Percentiles rank a stretch among this genome's conserved stretches.
Conservation (phyloP, 2,888 invertebrate species). For the Drosophila emarginata region DNA sequence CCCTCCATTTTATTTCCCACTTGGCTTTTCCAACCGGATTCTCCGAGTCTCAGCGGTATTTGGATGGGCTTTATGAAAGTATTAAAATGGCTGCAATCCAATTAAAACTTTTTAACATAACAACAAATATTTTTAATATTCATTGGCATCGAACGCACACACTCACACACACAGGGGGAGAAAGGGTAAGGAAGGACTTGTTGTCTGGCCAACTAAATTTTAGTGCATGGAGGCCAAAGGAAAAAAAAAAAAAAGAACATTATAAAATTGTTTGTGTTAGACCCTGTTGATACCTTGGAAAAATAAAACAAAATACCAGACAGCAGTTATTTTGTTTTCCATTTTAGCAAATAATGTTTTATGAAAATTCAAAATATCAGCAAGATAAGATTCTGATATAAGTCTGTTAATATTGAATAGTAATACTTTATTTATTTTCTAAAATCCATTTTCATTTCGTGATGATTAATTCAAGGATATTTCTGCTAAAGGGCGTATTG, state of each 20-base stretch:
- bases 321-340: no score
- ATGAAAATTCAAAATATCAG: no score
- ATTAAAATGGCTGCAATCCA: slow-evolving; percentile 73
- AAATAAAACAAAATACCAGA: no score
- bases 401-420: no score
- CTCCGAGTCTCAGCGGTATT: slow-evolving; percentile 2
- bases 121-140: slow-evolving; percentile 64
- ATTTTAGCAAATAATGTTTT: no score
- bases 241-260: background rate
- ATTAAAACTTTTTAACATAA: slow-evolving; percentile 70
- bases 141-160: slow-evolving; percentile 45
- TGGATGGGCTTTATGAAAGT: slow-evolving; percentile 52
- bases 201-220: slow-evolving; percentile 21
- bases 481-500: no score
- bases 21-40: slow-evolving; percentile 12
- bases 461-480: no score
- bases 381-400: no score
- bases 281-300: background rate
- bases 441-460: no score
- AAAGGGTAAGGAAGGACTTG: background rate
- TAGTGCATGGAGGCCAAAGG: background rate
- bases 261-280: background rate
- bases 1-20: background rate
- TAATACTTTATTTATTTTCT: no score
- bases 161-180: background rate